Percentiles rank a stretch among this genome's conserved stretches.
Conservation (phyloP, 1,140 invertebrate genomes). For the Geopemphigus sp. region DNA sequence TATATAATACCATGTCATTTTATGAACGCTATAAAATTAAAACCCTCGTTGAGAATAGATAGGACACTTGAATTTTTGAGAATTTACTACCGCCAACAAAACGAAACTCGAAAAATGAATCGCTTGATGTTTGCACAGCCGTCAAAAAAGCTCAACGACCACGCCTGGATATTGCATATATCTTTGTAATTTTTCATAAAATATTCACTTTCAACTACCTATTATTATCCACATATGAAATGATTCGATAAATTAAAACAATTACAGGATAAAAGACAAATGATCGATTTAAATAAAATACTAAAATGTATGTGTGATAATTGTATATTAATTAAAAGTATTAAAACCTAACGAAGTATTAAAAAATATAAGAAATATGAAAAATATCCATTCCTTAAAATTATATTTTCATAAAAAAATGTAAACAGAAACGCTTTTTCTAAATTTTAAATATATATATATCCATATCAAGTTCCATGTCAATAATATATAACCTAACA, state of each 20-base stretch:
- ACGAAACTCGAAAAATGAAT: not conserved
- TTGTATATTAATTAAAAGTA: no score
- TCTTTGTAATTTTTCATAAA: not conserved
- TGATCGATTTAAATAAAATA: no score
- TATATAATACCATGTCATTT: slow-evolving; percentile 34
- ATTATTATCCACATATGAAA: not conserved
- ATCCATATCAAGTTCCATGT: not conserved
- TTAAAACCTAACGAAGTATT: no score
- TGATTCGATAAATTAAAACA: not conserved
- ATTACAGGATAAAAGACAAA: not conserved
- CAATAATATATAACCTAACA: not conserved
- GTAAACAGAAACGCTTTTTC: no score
- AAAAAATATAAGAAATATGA: no score
- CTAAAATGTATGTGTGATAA: no score
- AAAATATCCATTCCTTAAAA: no score
- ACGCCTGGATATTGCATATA: not conserved
- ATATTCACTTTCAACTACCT: not conserved
- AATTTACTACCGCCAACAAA: slow-evolving; percentile 12
- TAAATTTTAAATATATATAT: not conserved
- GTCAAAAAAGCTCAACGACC: slow-evolving; percentile 1
- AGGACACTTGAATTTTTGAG: not conserved
- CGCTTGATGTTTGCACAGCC: not conserved
- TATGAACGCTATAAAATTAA: slow-evolving; percentile 29
- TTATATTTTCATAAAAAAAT: no score
- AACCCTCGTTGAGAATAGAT: slow-evolving; percentile 3